Conservation (phyloP, 2,888 invertebrate species). For the Micropterix aruncella region DNA sequence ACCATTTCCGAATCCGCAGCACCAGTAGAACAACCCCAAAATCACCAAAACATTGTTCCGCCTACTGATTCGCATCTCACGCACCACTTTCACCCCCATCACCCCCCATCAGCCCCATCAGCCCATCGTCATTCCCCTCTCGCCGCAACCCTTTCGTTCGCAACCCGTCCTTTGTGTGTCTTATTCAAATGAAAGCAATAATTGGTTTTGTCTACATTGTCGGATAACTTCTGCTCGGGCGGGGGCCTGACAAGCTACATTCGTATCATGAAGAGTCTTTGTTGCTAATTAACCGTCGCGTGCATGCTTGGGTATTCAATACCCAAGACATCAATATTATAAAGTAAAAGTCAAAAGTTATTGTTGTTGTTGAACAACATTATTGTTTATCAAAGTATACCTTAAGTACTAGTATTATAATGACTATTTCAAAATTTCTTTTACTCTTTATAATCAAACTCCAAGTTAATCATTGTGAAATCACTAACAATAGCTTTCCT, state of each 20-base stretch:
- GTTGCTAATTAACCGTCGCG: background rate
- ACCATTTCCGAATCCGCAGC: background rate
- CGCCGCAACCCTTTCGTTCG: background rate
- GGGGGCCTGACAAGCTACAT: background rate
- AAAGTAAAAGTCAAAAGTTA: too few relatives aligned
- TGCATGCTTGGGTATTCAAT: too few relatives aligned
- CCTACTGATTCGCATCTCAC: background rate
- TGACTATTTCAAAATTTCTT: too few relatives aligned
- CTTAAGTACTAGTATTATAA: too few relatives aligned
- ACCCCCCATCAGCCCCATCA: too few relatives aligned
- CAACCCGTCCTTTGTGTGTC: background rate
- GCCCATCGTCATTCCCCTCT: background rate
- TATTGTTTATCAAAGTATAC: too few relatives aligned
- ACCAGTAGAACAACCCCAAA: background rate
- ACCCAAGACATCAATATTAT: too few relatives aligned
- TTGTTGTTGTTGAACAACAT: too few relatives aligned
- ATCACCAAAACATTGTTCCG: background rate
- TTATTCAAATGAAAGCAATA: background rate
- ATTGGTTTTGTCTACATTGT: background rate
- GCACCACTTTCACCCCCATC: background rate
- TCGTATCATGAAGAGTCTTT: background rate
- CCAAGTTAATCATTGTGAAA: too few relatives aligned
- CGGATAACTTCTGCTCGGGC: background rate
- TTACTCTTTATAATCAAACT: too few relatives aligned
- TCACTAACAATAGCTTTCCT: too few relatives aligned